These are phyloP conservation scores for Petrophora chlorosata DNA, from an alignment of 2,888 invertebrate species.

Conservation along the genomic window DNA sequence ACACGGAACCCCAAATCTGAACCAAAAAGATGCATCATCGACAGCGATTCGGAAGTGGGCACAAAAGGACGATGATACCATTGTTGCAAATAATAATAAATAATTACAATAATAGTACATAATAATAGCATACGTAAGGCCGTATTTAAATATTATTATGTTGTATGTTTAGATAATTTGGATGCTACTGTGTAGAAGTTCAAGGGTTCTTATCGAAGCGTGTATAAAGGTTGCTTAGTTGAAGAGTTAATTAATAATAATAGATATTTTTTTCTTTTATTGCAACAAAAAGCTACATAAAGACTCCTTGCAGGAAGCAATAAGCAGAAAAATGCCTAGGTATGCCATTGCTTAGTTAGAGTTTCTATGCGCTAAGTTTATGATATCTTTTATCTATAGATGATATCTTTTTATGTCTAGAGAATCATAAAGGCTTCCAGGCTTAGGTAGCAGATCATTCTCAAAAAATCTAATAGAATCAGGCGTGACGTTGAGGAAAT, in stretches of 20 bases:
- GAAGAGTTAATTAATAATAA: conserved; percentile 1
- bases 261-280: conserved; percentile 1
- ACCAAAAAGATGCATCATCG: conserved; percentile 5
- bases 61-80: conserved; percentile 21
- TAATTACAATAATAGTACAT: conserved; percentile 19
- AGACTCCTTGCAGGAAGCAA: no score
- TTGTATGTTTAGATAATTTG: conserved; percentile 18
- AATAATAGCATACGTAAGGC: conserved; percentile 20
- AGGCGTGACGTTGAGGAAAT: no score
- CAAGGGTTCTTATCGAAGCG: conserved; percentile 17
- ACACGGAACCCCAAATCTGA: conserved; percentile 1
- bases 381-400: no score
- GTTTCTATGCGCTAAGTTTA: no score
- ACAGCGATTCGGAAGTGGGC: conserved; percentile 15
- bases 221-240: conserved; percentile 6
- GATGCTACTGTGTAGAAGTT: conserved; percentile 22
- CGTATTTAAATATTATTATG: conserved; percentile 22
- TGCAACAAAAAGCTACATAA: no score
- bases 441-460: no score
- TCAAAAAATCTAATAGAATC: no score
- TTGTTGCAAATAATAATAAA: conserved; percentile 21
- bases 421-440: no score
- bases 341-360: no score
- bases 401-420: no score
- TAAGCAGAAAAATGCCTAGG: no score